Evolutionary conservation across 2,113 vertebrate species (phyloP), one percentile per base, ranked within the genome.

Genomic region (Strix uralensis): DNA sequence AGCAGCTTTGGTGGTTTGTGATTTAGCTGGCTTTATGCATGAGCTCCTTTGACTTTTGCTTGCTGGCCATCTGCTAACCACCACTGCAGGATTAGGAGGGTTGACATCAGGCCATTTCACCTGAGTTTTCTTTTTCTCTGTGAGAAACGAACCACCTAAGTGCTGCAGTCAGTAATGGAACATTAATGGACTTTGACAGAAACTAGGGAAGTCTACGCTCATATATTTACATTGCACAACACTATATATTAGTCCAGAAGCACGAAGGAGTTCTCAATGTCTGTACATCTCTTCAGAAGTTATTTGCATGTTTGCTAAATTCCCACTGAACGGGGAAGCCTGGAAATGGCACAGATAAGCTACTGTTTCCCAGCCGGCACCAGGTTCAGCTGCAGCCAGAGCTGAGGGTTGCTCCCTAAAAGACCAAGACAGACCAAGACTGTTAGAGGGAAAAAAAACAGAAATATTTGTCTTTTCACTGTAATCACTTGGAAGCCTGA

Each of bases 1-100:
- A 96, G 96, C 63, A 92, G 32, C 94, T 89, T 93, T 75, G 95
- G 92, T 94, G 92, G 93, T 86, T 97, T 96, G 70, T 74, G 70
- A 90, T 69, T 90, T 95, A 86, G 81, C 54, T 61, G 71, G 51
- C 34, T 73, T 94, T 83, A 86, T 74, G 86, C 78, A 86, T 82
- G 59, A 80, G 73, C 40, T 81, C 25, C 80, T 92, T 58, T 86
- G 72, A 88, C 81, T 96, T 91, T 55, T 81, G 79, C 77, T 82
- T 93, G 66, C 57, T 94, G 51, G n/a, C 91, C 51, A 46, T 94
- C 86, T 63, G 58, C 75, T 75, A 88, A 74, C 27, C 32, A 59
- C 77, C 49, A 13, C 42, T 85, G 74, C 59, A 90, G 58, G 62
- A 82, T 91, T 80, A 78, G 71, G 23, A 87, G 47, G 69, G 22